phyloP scores from a whole-genome alignment of 2,113 vertebrate genomes.

The Tupaia chinensis region DNA sequence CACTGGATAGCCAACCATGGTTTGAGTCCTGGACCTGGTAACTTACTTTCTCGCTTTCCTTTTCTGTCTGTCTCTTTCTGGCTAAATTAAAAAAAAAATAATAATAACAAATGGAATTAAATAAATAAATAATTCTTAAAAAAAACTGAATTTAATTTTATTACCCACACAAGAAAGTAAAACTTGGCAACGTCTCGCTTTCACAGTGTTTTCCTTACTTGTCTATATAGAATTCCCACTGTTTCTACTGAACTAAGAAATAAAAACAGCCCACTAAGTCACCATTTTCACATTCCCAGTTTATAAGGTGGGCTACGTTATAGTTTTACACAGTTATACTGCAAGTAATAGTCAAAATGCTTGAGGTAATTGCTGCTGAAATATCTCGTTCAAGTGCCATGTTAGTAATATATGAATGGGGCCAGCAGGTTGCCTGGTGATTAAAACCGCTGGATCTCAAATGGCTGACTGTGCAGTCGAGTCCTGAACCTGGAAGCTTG shows the following conservation, averaged over 20 bases:
- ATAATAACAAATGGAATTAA: no score
- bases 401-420: background rate
- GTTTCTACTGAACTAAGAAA: conserved; percentile 19
- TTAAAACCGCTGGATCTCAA: no score
- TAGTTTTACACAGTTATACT: background rate
- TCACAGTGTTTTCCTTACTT: conserved; percentile 45
- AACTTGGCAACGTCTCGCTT: conserved; percentile 23
- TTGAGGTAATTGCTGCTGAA: background rate
- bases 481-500: no score
- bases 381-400: background rate
- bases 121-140: no score
- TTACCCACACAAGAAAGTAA: conserved; percentile 65
- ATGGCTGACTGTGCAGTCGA: no score
- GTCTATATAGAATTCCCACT: background rate
- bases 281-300: background rate
- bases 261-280: conserved; percentile 29
- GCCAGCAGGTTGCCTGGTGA: no score
- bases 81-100: no score
- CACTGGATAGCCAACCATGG: no score
- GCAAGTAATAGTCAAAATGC: background rate
- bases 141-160: conserved; percentile 63
- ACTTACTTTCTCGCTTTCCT: no score
- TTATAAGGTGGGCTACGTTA: background rate
- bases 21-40: no score
- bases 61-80: no score